Percentiles rank a stretch among this genome's conserved stretches.
phyloP scores from a whole-genome alignment of 1,140 invertebrate genomes.

The Colletes latitarsis region DNA sequence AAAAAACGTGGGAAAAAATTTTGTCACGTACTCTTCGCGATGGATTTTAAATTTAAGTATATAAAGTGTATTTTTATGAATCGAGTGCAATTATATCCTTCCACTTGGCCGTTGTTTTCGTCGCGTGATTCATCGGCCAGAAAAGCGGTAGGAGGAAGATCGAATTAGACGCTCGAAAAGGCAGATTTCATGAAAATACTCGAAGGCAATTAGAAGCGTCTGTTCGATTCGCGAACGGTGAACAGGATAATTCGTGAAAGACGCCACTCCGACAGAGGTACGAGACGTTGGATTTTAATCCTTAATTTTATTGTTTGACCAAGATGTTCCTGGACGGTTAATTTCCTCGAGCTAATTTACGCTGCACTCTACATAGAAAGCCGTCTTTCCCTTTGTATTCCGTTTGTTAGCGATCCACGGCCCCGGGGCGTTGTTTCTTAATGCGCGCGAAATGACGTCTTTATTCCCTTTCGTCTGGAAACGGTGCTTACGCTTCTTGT shows the following conservation, averaged over 20 bases:
- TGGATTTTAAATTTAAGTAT: no score
- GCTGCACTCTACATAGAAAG: background rate
- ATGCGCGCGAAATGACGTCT: constrained; percentile 20
- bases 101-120: no score
- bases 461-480: constrained; percentile 2
- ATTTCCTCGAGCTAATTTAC: constrained; percentile 37
- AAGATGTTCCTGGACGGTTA: constrained; percentile 26
- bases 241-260: background rate
- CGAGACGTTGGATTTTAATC: constrained; percentile 20
- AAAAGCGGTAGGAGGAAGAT: no score
- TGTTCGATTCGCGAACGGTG: background rate
- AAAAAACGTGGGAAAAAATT: no score
- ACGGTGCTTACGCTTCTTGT: background rate
- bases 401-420: constrained; percentile 3
- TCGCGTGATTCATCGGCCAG: no score
- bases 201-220: no score
- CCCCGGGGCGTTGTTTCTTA: constrained; percentile 30
- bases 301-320: constrained; percentile 35
- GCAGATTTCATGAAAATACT: no score
- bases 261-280: background rate
- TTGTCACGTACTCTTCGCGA: no score
- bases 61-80: no score
- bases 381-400: constrained; percentile 15
- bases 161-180: no score
- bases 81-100: no score